These are phyloP conservation scores for Catharus fuscescens DNA, from an alignment of 2,113 vertebrate species.

Conservation along the genomic window DNA sequence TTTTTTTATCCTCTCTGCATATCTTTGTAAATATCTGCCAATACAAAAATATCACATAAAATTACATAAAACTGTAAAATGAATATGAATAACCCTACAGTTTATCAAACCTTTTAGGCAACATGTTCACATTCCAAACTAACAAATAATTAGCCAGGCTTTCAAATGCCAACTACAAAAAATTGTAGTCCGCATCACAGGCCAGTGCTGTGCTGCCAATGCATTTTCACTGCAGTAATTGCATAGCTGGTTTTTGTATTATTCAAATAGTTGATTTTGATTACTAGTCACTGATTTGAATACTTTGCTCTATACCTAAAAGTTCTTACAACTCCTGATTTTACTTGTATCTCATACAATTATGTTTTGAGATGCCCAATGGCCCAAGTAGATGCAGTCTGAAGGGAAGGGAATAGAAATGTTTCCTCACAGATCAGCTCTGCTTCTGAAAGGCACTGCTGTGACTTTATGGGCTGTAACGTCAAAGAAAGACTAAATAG, in stretches of 20 bases:
- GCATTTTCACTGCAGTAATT: background rate
- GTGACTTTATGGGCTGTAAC: background rate
- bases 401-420: background rate
- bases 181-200: background rate
- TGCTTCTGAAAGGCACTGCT: conserved; percentile 25
- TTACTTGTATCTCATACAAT: background rate
- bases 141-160: background rate
- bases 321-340: background rate
- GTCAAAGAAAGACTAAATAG: background rate
- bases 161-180: background rate
- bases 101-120: conserved; percentile 1
- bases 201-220: background rate
- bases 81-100: background rate
- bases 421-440: conserved; percentile 12
- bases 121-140: background rate
- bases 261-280: background rate
- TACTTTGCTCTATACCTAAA: background rate
- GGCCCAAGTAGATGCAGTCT: conserved; percentile 11
- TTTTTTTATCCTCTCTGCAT: background rate
- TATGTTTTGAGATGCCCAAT: background rate
- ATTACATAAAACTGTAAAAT: background rate
- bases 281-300: background rate
- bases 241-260: background rate
- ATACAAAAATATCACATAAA: background rate
- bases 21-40: background rate